Evolutionary conservation across 2,797 vertebrate species (phyloP).

Genomic region (Lemur catta): DNA sequence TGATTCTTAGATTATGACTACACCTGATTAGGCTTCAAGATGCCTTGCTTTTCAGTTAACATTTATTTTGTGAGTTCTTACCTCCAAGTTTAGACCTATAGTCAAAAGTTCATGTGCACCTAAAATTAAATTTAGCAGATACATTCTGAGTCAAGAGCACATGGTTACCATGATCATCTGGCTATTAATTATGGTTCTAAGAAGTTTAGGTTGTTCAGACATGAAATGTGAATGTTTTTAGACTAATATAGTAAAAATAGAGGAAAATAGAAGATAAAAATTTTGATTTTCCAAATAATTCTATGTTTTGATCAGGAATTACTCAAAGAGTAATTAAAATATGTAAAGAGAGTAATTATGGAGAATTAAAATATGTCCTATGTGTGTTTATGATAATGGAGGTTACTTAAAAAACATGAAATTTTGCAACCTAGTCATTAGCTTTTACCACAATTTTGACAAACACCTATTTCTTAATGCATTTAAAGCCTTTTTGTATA

Average conservation of each 20-base stretch:
- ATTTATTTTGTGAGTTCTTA: not conserved
- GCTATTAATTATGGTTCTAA: not conserved
- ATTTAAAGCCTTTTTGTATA: not conserved
- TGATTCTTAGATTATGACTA: not conserved
- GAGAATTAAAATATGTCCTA: not conserved
- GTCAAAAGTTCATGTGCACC: not conserved
- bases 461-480: not conserved
- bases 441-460: not conserved
- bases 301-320: not conserved
- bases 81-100: not conserved
- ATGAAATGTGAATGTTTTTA: not conserved
- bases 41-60: not conserved
- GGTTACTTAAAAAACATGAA: not conserved
- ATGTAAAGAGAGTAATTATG: no score
- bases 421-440: not conserved
- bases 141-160: not conserved
- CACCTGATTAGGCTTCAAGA: not conserved
- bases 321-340: no score
- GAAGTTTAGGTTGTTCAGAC: not conserved
- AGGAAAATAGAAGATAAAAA: not conserved
- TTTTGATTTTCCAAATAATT: not conserved
- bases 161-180: not conserved
- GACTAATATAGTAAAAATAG: not conserved
- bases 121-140: not conserved
- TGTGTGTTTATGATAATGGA: not conserved